Conservation (phyloP, 2,888 invertebrate genomes). For the Dyspetes luteomarginatus region DNA sequence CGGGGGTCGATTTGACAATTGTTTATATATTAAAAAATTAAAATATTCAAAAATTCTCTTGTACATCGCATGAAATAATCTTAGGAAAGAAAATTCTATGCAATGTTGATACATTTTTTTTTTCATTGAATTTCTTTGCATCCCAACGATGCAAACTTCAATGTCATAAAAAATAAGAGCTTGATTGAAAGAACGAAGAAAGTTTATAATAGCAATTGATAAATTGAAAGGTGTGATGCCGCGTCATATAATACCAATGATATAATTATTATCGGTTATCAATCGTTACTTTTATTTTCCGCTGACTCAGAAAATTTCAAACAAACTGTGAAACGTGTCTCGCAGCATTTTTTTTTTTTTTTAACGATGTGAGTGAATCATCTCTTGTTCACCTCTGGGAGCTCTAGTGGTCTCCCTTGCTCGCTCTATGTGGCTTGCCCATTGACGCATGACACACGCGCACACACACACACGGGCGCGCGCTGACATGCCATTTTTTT, state of each 20-base stretch:
- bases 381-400: not conserved
- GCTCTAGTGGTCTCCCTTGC: not conserved
- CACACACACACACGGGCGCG: not conserved
- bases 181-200: not conserved
- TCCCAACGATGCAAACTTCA: too few relatives aligned
- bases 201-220: not conserved
- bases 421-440: not conserved
- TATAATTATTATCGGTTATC: not conserved
- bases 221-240: not conserved
- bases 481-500: too few relatives aligned
- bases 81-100: too few relatives aligned
- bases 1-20: too few relatives aligned
- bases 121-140: too few relatives aligned
- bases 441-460: conserved; percentile 23
- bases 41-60: too few relatives aligned
- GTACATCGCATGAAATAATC: too few relatives aligned
- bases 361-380: conserved; percentile 2
- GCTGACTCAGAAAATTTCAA: not conserved
- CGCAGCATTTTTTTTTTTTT: too few relatives aligned
- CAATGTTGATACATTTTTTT: too few relatives aligned
- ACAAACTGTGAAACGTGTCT: too few relatives aligned
- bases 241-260: not conserved
- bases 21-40: too few relatives aligned
- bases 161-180: too few relatives aligned
- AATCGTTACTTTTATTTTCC: not conserved